A percentile compares a stretch with the other conserved stretches of the same genome.
phyloP scores from a whole-genome alignment of 2,113 vertebrate species.

The Phoxinus phoxinus region DNA sequence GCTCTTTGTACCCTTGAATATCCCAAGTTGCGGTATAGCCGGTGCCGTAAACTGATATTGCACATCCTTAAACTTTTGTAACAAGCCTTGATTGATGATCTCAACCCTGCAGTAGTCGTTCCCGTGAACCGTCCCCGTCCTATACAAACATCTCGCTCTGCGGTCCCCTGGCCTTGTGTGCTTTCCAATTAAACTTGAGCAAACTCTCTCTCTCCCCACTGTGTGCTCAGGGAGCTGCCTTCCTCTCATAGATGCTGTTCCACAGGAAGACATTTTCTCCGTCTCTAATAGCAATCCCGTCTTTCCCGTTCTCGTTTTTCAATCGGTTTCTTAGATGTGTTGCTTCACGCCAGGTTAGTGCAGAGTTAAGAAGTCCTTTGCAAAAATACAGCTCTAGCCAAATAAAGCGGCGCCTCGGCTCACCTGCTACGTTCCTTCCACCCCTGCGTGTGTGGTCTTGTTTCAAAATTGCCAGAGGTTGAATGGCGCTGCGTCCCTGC shows the following conservation, averaged over 20 bases:
- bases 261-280: slow-evolving; percentile 64
- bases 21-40: background rate
- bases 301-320: slow-evolving; percentile 30
- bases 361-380: slow-evolving; percentile 19
- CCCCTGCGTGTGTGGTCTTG: slow-evolving; percentile 29
- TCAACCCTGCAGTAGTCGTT: slow-evolving; percentile 15
- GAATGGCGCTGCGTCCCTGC: slow-evolving; percentile 24
- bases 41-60: background rate
- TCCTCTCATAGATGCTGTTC: slow-evolving; percentile 46
- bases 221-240: slow-evolving; percentile 45
- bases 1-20: background rate
- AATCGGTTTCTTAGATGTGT: slow-evolving; percentile 31
- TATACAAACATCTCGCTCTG: slow-evolving; percentile 45
- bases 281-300: slow-evolving; percentile 45
- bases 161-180: slow-evolving; percentile 39
- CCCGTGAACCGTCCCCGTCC: slow-evolving; percentile 21
- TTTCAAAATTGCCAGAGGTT: slow-evolving; percentile 14
- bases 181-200: slow-evolving; percentile 49
- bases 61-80: slow-evolving; percentile 14
- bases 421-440: slow-evolving; percentile 35
- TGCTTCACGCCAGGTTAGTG: slow-evolving; percentile 29
- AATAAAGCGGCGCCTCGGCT: background rate
- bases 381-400: slow-evolving; percentile 31
- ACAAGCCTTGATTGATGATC: slow-evolving; percentile 26
- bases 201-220: slow-evolving; percentile 51